Evolutionary conservation across 2,888 invertebrate species (phyloP), one percentile per base, ranked within the genome.

Genomic region (Barypeithes pellucidus): DNA sequence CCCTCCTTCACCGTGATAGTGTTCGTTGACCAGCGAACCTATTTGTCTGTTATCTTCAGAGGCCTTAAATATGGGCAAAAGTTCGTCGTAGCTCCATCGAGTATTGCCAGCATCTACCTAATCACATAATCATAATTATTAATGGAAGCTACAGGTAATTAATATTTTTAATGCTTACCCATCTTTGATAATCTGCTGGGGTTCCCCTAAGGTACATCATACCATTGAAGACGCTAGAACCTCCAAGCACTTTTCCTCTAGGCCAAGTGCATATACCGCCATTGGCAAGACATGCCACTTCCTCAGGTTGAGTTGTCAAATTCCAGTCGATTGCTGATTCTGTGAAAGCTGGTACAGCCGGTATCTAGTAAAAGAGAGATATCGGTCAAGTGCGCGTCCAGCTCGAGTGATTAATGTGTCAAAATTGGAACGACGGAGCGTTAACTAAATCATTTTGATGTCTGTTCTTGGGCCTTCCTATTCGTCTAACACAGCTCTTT

Each of bases 211-310:
- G 88, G 81, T 90, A 90, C 24, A 89, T 88, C 89, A 92, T 89
- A 80, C 89, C 90, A 81, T 94, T 94, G 70, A 92, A 89, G 0
- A 90, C 90, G 39, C 90, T 89, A 75, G 89, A 89, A 0, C 94
- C 94, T 5, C 94, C 94, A 81, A 88, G 82, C 4, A 85, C 91
- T 82, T 92, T 93, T 0, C 90, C 93, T 66, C 92, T 87, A 0
- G 91, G 90, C 92, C 92, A 93, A 14, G 85, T 86, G 80, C 91
- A 91, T 0, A 85, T 84, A 0, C 89, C 88, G 0, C 87, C 88
- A 24, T 81, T 0, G 86, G 87, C 86, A 2, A 89, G 84, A 75
- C 92, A 92, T 0, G 91, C 91, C 47, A 86, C 84, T 41, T 85
- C 84, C 81, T 92, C 92, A 3, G 89, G 89, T 75, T 88, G 89